Base-by-base conservation (phyloP, 2,797 vertebrate species). In the Danionella dracula region DNA sequence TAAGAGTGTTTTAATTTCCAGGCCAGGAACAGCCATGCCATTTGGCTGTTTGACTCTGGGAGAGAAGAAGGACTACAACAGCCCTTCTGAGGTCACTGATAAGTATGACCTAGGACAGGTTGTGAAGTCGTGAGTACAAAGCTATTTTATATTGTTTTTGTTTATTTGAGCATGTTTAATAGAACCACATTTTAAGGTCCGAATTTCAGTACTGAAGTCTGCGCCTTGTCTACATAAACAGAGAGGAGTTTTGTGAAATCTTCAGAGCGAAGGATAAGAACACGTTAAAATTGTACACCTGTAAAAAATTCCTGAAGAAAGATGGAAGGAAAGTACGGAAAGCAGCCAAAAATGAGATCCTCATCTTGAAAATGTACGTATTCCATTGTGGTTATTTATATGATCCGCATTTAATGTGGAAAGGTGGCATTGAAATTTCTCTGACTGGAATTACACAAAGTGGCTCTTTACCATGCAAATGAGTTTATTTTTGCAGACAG, bases 31-130 rank as follows among this genome's bases (percentile, higher is more conserved):
- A 92, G 94, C 92, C 86, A 99, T 99, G 96, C 94, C 95, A 86
- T 99, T 99, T 94, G 94, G 96, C 88, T 99, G 96, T 83, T 92
- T 99, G 85, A 97, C 94, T 45, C 91, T 97, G 74, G 94, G 95
- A 44, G 93, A 97, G 83, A 97, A 96, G 89, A 98, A 99, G 92
- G 95, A 99, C 90, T 99, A 99, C 81, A 97, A 93, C 86, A 95
- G 91, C 83, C 95, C 96, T 13, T 93, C 94, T n/a, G 96, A 99
- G 81, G 94, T 99, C 83, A 92, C 93, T 1, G 96, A 99, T 86
- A 95, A 94, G 90, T 99, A 99, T 98, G 96, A 99, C 83, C 89
- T 99, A 56, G 95, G 95, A 74, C 95, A 99, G 85, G 91, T 94
- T 81, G 91, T 98, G 82, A 98, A 97, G 88, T 95, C 94, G 96